Evolutionary conservation across 2,797 vertebrate species (phyloP).

Genomic region (Microctenopoma stevenorrisi): DNA sequence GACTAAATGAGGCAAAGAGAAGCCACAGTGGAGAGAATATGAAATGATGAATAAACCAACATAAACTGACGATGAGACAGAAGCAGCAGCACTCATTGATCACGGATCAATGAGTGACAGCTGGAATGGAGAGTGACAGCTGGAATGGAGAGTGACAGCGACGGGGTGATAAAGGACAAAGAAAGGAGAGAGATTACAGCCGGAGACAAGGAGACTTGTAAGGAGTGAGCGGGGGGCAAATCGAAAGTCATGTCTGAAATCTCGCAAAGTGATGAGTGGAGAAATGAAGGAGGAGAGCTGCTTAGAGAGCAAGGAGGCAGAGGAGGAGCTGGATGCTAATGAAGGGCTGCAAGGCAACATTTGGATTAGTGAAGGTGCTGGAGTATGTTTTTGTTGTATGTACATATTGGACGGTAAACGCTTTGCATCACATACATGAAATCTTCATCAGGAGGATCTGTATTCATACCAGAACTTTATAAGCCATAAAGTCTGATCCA

Average conservation of each 20-base stretch:
- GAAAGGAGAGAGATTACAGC: slow-evolving; percentile 19
- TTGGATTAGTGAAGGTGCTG: slow-evolving; percentile 5
- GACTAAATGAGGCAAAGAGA: slow-evolving; percentile 6
- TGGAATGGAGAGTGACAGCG: slow-evolving; percentile 24
- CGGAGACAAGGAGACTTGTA: slow-evolving; percentile 9
- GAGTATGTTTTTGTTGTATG: slow-evolving; percentile 12
- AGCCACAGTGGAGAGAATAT: neutral
- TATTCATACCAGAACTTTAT: too few species aligned
- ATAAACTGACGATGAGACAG: neutral
- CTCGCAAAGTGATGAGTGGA: slow-evolving; percentile 15
- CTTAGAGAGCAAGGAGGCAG: neutral
- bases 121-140: slow-evolving; percentile 22
- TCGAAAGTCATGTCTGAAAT: slow-evolving; percentile 30
- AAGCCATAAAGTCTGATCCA: too few species aligned
- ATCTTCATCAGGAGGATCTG: too few species aligned
- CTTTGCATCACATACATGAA: too few species aligned
- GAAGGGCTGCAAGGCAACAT: slow-evolving; percentile 24
- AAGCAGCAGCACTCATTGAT: slow-evolving; percentile 2
- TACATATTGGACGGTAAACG: too few species aligned
- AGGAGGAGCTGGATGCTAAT: slow-evolving; percentile 15
- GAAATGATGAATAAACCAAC: slow-evolving; percentile 17
- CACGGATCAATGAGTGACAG: slow-evolving; percentile 19
- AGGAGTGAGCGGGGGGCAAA: slow-evolving; percentile 14
- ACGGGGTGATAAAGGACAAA: slow-evolving; percentile 23
- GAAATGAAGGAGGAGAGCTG: neutral